Evolutionary conservation across 2,113 vertebrate species (phyloP).

Genomic region (Piliocolobus tephrosceles): DNA sequence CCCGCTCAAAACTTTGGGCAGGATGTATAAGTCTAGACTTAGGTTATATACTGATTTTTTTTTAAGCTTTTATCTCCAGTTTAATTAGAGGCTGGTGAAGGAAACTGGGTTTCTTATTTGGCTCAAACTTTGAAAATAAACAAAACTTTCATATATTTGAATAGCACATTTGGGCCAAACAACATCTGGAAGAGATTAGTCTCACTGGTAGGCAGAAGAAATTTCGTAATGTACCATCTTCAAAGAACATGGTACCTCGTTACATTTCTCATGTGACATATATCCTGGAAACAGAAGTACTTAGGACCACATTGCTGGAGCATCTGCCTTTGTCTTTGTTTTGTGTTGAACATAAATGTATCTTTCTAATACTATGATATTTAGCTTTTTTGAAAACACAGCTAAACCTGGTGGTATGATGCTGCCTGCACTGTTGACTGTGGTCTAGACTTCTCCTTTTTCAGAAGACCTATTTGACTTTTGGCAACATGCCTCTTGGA

Average conservation of each 20-base stretch:
- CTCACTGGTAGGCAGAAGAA: conserved; percentile 65
- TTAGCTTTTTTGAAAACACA: not conserved
- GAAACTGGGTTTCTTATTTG: conserved; percentile 50
- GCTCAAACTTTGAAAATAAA: conserved; percentile 61
- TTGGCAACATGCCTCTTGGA: conserved; percentile 46
- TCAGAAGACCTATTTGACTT: conserved; percentile 44
- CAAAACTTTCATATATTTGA: conserved; percentile 49
- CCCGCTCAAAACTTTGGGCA: not conserved
- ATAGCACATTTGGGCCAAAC: conserved; percentile 55
- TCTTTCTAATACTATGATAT: not conserved
- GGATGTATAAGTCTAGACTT: not conserved
- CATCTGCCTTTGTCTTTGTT: not conserved
- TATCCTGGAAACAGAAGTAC: not conserved
- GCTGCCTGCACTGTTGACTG: not conserved
- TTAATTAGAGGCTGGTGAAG: conserved; percentile 58
- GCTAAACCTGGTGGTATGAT: not conserved
- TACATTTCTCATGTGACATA: not conserved
- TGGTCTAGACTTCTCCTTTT: conserved; percentile 65
- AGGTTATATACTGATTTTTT: not conserved
- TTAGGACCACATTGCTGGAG: fast-evolving
- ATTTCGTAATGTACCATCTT: conserved; percentile 40
- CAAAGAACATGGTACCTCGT: conserved; percentile 44
- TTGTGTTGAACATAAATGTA: not conserved
- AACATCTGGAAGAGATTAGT: conserved; percentile 70
- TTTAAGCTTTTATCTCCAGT: conserved; percentile 46